Conservation (phyloP, 2,113 vertebrate genomes). For the Parotia lawesii region DNA sequence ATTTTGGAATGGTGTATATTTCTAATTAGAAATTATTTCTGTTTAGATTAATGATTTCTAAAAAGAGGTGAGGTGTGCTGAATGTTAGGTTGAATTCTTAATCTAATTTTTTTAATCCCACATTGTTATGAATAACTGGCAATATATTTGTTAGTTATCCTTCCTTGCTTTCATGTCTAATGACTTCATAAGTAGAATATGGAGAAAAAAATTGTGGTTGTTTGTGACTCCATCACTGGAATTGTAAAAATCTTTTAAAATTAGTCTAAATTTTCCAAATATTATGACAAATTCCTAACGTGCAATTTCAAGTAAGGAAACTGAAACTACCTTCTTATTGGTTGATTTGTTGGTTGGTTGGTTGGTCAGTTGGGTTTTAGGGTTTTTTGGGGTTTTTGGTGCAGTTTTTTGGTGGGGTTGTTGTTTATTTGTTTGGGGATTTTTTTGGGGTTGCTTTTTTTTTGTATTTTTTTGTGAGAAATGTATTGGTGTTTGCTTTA, state of each 20-base stretch:
- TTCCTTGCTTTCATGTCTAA: not conserved
- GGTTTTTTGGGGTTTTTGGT: not conserved
- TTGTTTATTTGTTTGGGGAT: not conserved
- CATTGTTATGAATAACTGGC: not conserved
- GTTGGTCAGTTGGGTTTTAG: fast-evolving
- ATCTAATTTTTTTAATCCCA: not conserved
- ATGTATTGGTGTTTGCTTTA: not conserved
- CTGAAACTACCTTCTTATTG: not conserved
- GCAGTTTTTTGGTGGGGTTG: not conserved
- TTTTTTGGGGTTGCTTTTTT: not conserved
- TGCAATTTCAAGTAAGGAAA: not conserved
- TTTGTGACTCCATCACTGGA: not conserved
- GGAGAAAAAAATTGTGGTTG: not conserved
- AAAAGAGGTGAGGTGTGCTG: not conserved
- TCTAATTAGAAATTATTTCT: not conserved
- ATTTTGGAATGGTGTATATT: not conserved
- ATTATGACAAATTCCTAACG: not conserved
- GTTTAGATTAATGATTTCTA: not conserved
- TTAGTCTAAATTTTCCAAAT: not conserved
- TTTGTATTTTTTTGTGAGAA: too few relatives aligned
- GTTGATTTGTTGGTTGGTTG: not conserved
- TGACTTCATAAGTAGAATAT: not conserved
- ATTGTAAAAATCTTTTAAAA: not conserved
- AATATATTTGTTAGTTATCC: not conserved
- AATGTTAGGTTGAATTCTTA: not conserved